Evolutionary conservation across 2,888 invertebrate genomes (phyloP), one percentile per base, ranked within the genome.

Genomic region (Dasysyrphus tricinctus): DNA sequence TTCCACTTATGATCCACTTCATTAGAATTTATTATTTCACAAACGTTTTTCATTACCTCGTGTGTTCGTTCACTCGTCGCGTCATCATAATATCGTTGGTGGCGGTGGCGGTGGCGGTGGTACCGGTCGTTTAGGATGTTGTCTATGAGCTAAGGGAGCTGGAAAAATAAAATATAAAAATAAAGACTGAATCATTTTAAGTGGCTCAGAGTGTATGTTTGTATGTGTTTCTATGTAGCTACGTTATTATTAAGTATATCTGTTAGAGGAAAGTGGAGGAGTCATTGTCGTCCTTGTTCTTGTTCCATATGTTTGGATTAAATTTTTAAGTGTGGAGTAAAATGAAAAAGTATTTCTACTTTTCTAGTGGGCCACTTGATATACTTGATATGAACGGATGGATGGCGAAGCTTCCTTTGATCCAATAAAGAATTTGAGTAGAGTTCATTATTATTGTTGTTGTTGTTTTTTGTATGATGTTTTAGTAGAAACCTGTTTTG

Each of bases 1-100:
- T 87, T 47, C 83, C 87, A 83, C 87, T 87, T 87, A 83, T 87
- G 87, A 87, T 83, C 79, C 79, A 87, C 87, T 87, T 87, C 83
- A 87, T 87, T 87, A 87, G 87, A 87, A 87, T 87, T 87, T 87
- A 87, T 87, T 87, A 87, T 87, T 87, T 80, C 72, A 80, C 34
- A 74, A 81, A 75, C 70, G 81, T 81, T 86, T 81, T 86, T 79
- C 86, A 82, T 79, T 70, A 67, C 51, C 44, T 69, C 56, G 44
- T 83, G 37, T 47, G 47, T 24, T 75, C 65, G 19, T 61, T 61
- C 57, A 56, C 37, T 51, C 14, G 14, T 19, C 24, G 12, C 24
- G 4, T 29, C 29, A 14, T 14, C 14, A 4, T 54, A 12, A 11
- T 54, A 8, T 24, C 24, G 24, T 24, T 1, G 24, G 24, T 3